Percentiles rank a stretch among this genome's conserved stretches.
Evolutionary conservation across 2,888 invertebrate species (phyloP).

Genomic region (Epinotia brunnichana): DNA sequence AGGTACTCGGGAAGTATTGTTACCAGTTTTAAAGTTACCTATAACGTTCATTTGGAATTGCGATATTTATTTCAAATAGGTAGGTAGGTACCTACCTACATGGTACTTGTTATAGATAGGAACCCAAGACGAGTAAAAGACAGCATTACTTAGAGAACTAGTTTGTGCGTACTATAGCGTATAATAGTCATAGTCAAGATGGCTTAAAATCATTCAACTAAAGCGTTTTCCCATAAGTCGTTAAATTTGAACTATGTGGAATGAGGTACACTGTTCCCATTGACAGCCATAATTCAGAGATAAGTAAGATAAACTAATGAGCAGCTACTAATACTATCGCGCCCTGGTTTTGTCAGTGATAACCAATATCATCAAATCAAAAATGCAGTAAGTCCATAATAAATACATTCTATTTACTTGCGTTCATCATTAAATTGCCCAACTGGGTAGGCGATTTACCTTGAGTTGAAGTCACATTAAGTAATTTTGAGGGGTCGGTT

Average conservation of each 20-base stretch:
- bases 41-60: too few relatives aligned
- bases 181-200: background rate
- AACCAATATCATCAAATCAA: background rate
- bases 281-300: slow-evolving; percentile 23
- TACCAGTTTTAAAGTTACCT: too few relatives aligned
- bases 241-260: slow-evolving; percentile 10
- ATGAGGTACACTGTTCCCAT: slow-evolving; percentile 17
- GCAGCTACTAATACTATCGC: background rate
- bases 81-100: too few relatives aligned
- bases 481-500: background rate
- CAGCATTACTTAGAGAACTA: too few relatives aligned
- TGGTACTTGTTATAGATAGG: too few relatives aligned
- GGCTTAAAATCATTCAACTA: background rate
- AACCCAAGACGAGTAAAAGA: too few relatives aligned
- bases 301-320: slow-evolving; percentile 27
- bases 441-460: too few relatives aligned
- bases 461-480: too few relatives aligned
- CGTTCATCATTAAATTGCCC: background rate
- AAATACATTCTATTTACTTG: background rate
- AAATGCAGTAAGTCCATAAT: background rate
- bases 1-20: too few relatives aligned
- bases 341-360: slow-evolving; percentile 16
- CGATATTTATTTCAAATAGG: too few relatives aligned
- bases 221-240: background rate
- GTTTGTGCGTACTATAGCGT: too few relatives aligned